Conservation (phyloP, 53 echinoderm and acorn worm genomes). For the Echinarachnius parma region DNA sequence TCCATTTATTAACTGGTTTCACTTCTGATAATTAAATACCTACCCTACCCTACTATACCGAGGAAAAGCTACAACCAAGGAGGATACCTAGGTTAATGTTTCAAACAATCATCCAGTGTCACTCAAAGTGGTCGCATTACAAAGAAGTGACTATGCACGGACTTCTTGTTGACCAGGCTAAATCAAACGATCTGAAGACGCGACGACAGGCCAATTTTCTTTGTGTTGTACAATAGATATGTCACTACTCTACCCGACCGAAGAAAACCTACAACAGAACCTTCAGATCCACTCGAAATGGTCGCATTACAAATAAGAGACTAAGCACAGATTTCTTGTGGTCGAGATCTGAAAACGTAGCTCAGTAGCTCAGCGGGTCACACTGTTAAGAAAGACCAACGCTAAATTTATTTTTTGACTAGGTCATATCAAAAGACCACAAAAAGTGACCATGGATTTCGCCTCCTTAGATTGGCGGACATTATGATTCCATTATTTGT, state of each 20-base stretch:
- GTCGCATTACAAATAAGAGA: constrained; percentile 83
- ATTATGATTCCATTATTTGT: too few relatives aligned
- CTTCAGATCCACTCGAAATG: constrained; percentile 82
- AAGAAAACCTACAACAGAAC: constrained; percentile 73
- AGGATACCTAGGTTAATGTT: too few relatives aligned
- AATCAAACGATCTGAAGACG: constrained; percentile 12
- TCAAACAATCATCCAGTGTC: constrained; percentile 75
- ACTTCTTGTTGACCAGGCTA: constrained; percentile 48
- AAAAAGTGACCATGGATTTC: constrained; percentile 17
- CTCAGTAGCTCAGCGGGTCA: constrained; percentile 73
- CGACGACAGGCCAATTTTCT: too few relatives aligned
- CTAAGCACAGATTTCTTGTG: constrained; percentile 47
- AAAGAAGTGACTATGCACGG: constrained; percentile 69
- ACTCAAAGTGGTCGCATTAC: constrained; percentile 82
- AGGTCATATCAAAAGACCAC: constrained; percentile 9
- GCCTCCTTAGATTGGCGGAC: too few relatives aligned
- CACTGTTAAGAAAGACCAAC: constrained; percentile 75
- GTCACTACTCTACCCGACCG: too few relatives aligned
- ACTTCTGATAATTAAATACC: too few relatives aligned
- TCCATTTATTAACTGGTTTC: too few relatives aligned
- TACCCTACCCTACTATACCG: constrained; percentile 84
- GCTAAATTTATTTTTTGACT: constrained; percentile 48
- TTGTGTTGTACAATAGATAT: too few relatives aligned
- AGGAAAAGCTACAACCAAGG: constrained; percentile 69
- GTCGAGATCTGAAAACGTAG: constrained; percentile 33